These are phyloP conservation scores for Psix sp. DNA, from an alignment of 1,140 invertebrate species.

Conservation along the genomic window DNA sequence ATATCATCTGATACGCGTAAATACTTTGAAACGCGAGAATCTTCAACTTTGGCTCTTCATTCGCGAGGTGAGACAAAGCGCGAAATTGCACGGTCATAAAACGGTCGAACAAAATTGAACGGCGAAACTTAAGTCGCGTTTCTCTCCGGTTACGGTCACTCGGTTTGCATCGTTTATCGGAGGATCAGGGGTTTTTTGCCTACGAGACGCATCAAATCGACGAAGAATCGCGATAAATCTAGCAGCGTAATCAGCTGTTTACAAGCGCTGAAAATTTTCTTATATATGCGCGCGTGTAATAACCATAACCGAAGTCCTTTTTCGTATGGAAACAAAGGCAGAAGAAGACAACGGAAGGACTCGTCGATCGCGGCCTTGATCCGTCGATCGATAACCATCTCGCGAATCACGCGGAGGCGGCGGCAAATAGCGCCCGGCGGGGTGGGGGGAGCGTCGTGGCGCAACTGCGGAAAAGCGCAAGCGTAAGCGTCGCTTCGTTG, in stretches of 20 bases:
- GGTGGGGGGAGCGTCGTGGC: no score
- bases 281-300: no score
- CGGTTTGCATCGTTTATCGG: slow-evolving; percentile 23
- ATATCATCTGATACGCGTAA: no score
- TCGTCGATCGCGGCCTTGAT: no score
- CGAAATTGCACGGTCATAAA: no score
- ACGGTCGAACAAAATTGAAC: no score
- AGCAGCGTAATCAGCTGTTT: slow-evolving; percentile 42
- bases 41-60: no score
- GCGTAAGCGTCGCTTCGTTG: slow-evolving; percentile 59
- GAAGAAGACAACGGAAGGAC: slow-evolving; percentile 20
- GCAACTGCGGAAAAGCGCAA: no score
- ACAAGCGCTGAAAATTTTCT: slow-evolving; percentile 18
- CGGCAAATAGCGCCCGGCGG: no score
- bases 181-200: slow-evolving; percentile 37
- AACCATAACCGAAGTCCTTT: slow-evolving; percentile 21
- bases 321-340: slow-evolving; percentile 14
- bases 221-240: slow-evolving; percentile 44
- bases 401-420: slow-evolving; percentile 35
- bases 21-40: no score
- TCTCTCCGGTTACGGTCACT: slow-evolving; percentile 32
- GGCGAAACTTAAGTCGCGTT: slow-evolving; percentile 8
- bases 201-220: slow-evolving; percentile 37
- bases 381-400: slow-evolving; percentile 39
- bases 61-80: no score